Percentiles rank a stretch among this genome's conserved stretches.
phyloP scores from a whole-genome alignment of 2,888 invertebrate genomes.

The Hipparchia sbordonii region DNA sequence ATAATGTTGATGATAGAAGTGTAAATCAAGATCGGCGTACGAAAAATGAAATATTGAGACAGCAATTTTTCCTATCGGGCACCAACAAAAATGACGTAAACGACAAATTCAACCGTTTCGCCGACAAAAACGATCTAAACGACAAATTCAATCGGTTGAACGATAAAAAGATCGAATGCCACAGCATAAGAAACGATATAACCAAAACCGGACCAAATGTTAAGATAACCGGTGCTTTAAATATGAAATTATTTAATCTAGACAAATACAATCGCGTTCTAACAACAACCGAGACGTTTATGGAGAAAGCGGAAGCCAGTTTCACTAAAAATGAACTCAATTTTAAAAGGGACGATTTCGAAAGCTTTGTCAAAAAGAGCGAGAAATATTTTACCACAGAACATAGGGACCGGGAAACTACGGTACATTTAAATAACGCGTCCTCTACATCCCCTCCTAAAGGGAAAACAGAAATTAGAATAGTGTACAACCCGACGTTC shows the following conservation, averaged over 20 bases:
- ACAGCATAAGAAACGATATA: slow-evolving; percentile 71
- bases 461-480: slow-evolving; percentile 70
- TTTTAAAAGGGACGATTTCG: slow-evolving; percentile 62
- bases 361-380: slow-evolving; percentile 74
- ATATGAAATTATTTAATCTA: slow-evolving; percentile 71
- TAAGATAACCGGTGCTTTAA: slow-evolving; percentile 68
- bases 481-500: slow-evolving; percentile 77
- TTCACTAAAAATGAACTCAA: slow-evolving; percentile 68
- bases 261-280: slow-evolving; percentile 72
- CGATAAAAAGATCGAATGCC: slow-evolving; percentile 73
- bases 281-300: slow-evolving; percentile 70
- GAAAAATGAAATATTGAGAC: slow-evolving; percentile 68
- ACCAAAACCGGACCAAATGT: slow-evolving; percentile 66
- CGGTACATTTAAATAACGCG: slow-evolving; percentile 57
- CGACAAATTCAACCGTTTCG: slow-evolving; percentile 36
- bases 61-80: slow-evolving; percentile 59
- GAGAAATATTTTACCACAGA: slow-evolving; percentile 73
- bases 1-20: slow-evolving; percentile 43
- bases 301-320: slow-evolving; percentile 67
- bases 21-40: slow-evolving; percentile 52
- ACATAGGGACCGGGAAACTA: slow-evolving; percentile 59
- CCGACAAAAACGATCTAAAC: slow-evolving; percentile 67
- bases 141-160: slow-evolving; percentile 61
- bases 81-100: slow-evolving; percentile 35
- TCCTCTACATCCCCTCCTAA: slow-evolving; percentile 42